These are phyloP conservation scores for Phocoena sinus DNA, from an alignment of 2,113 vertebrate genomes.

Conservation along the genomic window DNA sequence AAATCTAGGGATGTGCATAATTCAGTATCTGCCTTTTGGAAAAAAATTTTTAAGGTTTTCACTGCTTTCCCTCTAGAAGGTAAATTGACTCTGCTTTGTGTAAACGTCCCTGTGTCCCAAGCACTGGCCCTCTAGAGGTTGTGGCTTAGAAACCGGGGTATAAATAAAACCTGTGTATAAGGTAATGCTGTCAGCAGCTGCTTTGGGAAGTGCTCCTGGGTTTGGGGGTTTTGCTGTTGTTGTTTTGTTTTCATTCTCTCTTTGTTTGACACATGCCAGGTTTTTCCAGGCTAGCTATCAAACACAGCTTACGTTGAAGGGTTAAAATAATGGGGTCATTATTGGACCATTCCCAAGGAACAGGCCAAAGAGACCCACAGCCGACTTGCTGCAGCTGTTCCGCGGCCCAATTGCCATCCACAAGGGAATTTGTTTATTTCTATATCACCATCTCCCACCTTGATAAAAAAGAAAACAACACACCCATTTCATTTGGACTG, in stretches of 20 bases:
- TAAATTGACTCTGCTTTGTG: neutral
- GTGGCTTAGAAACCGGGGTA: conserved; percentile 50
- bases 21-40: neutral
- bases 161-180: conserved; percentile 60
- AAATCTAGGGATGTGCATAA: neutral
- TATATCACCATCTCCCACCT: conserved; percentile 57
- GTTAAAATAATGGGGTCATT: conserved; percentile 68
- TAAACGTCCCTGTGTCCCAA: conserved; percentile 34
- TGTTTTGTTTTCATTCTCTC: neutral
- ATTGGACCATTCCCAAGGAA: conserved; percentile 44
- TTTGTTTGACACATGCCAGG: conserved; percentile 39
- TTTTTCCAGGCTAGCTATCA: neutral
- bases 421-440: conserved; percentile 58
- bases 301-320: conserved; percentile 4
- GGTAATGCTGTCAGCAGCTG: neutral
- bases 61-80: neutral
- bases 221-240: neutral
- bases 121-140: conserved; percentile 27
- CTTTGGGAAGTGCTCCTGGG: neutral
- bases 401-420: conserved; percentile 21
- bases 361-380: neutral
- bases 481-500: conserved; percentile 52
- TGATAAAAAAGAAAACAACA: neutral
- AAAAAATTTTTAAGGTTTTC: neutral
- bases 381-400: conserved; percentile 53